Evolutionary conservation across 2,113 vertebrate genomes (phyloP).

Genomic region (Gambusia affinis): DNA sequence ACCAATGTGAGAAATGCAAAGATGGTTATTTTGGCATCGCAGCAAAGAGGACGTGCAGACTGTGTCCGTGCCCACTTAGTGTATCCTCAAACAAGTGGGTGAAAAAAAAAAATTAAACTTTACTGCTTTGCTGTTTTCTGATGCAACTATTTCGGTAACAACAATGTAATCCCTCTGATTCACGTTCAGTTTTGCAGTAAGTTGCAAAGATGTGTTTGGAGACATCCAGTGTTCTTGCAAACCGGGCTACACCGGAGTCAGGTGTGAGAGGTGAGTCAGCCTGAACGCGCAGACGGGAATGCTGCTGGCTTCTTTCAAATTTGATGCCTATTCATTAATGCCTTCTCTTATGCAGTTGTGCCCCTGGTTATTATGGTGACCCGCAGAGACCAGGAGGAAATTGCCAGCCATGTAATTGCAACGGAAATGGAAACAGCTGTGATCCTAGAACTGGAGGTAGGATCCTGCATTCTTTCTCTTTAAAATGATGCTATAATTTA

Average conservation of each 20-base stretch:
- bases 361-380: slow-evolving; percentile 90
- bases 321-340: not conserved
- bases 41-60: slow-evolving; percentile 77
- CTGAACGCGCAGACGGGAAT: not conserved
- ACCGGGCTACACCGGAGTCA: slow-evolving; percentile 85
- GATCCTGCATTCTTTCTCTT: not conserved
- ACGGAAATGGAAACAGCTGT: slow-evolving; percentile 85
- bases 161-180: slow-evolving; percentile 5
- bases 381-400: slow-evolving; percentile 83
- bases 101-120: not conserved
- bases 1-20: slow-evolving; percentile 89
- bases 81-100: slow-evolving; percentile 83
- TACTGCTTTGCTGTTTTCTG: not conserved
- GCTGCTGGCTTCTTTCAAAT: not conserved
- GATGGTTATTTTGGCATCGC: slow-evolving; percentile 88
- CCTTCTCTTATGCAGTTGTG: slow-evolving; percentile 83
- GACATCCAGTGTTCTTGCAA: slow-evolving; percentile 86
- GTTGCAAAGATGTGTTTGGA: slow-evolving; percentile 82
- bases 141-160: not conserved
- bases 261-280: slow-evolving; percentile 85
- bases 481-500: not conserved
- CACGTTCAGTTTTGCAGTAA: slow-evolving; percentile 85
- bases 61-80: slow-evolving; percentile 86
- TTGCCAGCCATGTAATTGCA: slow-evolving; percentile 89
- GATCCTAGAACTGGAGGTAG: slow-evolving; percentile 90